Base-by-base conservation (phyloP, 2,797 vertebrate species). In the Sardinella longiceps region DNA sequence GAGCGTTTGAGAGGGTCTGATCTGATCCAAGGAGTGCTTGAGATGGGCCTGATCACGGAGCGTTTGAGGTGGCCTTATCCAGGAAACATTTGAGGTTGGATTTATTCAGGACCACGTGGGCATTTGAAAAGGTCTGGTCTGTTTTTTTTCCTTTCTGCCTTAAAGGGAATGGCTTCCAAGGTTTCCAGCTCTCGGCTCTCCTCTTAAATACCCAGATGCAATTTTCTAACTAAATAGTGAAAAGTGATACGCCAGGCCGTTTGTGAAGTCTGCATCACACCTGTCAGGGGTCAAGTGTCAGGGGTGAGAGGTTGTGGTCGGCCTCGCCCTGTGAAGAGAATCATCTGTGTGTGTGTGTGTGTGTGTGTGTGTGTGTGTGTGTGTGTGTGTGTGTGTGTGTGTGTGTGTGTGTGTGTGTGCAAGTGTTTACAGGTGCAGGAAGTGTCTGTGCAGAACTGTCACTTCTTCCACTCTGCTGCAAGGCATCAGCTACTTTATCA, bases 231-330 rank as follows among this genome's bases (percentile, higher is more conserved):
- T 20, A 18, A 37, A 77, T 33, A 10, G 37, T 37, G 37, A 43
- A 77, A 77, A 25, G 15, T 77, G 66, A 77, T 77, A 37, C 11
- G 70, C 66, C 37, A 14, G 70, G 9, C 80, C 85, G 84, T 86
- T 88, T 85, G 51, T 81, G 74, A 82, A 86, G 87, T 89, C 37
- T 28, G 83, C 80, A 80, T 83, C 80, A 12, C 87, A 90, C 89
- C 89, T 91, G 90, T 86, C 82, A 81, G 77, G 46, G 80, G 84
- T 85, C 56, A 60, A 25, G n/a, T n/a, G 56, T 86, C 80, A 86
- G 80, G 89, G 90, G 91, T 89, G 82, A 88, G 50, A 82, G 84
- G 85, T 92, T 74, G 84, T 30, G 15, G 84, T 66, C 30, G 80
- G 14, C 51, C 82, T 80, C 46, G 77, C 18, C 18, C 82, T 80